Evolutionary conservation across 2,797 vertebrate genomes (phyloP).

Genomic region (Sarcophilus harrisii): DNA sequence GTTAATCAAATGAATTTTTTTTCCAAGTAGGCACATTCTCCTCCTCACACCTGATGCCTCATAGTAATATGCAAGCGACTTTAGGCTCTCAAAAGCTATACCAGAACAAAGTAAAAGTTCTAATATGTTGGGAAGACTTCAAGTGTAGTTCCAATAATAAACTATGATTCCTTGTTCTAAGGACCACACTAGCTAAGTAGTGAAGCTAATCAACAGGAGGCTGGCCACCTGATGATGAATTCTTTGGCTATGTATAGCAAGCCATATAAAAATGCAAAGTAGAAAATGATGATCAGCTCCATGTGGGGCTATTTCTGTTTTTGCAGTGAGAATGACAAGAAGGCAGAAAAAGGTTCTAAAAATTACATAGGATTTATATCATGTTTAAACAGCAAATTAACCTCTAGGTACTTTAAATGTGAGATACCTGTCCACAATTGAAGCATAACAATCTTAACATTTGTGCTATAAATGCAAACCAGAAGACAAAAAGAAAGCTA

Average conservation of each 20-base stretch:
- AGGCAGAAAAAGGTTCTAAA: neutral
- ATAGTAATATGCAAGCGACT: neutral
- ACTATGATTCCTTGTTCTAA: neutral
- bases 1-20: slow-evolving; percentile 58
- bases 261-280: neutral
- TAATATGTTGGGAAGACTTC: neutral
- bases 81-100: neutral
- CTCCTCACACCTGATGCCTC: slow-evolving; percentile 16
- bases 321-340: neutral
- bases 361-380: neutral
- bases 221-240: neutral
- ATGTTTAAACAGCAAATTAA: neutral
- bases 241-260: neutral
- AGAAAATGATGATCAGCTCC: neutral
- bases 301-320: neutral
- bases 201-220: neutral
- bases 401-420: neutral
- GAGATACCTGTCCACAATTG: neutral
- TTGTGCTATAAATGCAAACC: neutral
- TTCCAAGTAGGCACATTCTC: slow-evolving; percentile 43
- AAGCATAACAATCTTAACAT: neutral
- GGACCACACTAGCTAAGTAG: neutral
- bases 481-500: neutral
- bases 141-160: neutral
- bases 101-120: neutral